These are phyloP conservation scores for Heliornis fulica DNA, from an alignment of 2,113 vertebrate species.

Conservation along the genomic window DNA sequence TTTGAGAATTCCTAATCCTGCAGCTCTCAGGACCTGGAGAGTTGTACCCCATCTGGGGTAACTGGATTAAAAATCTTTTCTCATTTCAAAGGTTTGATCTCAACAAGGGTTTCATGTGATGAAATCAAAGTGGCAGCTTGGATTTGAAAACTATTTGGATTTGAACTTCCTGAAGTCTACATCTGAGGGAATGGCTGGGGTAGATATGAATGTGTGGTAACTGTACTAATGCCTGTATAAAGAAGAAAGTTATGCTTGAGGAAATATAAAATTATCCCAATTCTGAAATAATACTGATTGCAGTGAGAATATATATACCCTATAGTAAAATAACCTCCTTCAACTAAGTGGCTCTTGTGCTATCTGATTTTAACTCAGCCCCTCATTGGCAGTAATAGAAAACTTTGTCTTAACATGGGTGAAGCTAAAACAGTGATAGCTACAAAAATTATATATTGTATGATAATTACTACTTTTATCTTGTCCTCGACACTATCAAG, in stretches of 20 bases:
- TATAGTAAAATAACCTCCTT: not conserved
- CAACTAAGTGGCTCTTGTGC: not conserved
- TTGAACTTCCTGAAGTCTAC: conserved; percentile 80
- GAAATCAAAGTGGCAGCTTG: conserved; percentile 98
- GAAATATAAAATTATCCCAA: not conserved
- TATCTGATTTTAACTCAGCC: not conserved
- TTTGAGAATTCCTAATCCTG: conserved; percentile 85
- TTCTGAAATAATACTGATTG: not conserved
- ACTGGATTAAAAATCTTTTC: conserved; percentile 94
- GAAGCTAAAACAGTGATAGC: not conserved
- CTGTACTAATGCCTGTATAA: conserved; percentile 22
- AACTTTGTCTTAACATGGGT: not conserved
- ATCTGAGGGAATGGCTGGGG: conserved; percentile 45
- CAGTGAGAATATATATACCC: not conserved
- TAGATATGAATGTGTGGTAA: conserved; percentile 37
- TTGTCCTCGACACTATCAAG: not conserved
- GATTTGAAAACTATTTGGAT: conserved; percentile 84
- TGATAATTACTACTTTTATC: not conserved
- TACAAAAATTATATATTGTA: not conserved
- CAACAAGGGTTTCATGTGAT: conserved; percentile 92
- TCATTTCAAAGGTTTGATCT: conserved; percentile 97
- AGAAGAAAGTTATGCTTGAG: not conserved
- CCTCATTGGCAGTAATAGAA: not conserved
- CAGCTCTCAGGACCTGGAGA: conserved; percentile 82
- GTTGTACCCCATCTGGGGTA: conserved; percentile 83